Conservation (phyloP, 2,113 vertebrate genomes). For the Mystacornis crossleyi region DNA sequence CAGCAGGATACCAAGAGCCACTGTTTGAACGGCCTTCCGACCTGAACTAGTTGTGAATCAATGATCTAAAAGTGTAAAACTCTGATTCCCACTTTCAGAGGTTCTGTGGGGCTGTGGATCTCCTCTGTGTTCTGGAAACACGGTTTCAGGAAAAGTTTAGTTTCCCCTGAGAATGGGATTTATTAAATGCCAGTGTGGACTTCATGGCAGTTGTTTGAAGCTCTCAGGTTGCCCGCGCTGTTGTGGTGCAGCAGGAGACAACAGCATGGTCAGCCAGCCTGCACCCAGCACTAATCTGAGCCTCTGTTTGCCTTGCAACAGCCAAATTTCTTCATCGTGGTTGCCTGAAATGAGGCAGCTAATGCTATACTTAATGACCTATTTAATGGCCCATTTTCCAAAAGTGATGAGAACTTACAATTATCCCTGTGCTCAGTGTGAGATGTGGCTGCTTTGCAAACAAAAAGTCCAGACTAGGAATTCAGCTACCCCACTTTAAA, state of each 20-base stretch:
- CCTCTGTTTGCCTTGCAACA: conserved; percentile 7
- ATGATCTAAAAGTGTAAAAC: not conserved
- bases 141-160: not conserved
- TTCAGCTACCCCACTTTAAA: not conserved
- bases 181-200: not conserved
- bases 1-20: not conserved
- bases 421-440: not conserved
- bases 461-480: not conserved
- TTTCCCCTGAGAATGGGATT: not conserved
- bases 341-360: conserved; percentile 32
- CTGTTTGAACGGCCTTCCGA: not conserved
- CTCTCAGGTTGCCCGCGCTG: not conserved
- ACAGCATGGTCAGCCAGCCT: not conserved
- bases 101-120: not conserved
- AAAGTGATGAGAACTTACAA: conserved; percentile 25
- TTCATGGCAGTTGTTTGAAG: not conserved
- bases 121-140: not conserved
- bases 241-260: not conserved
- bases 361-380: conserved; percentile 41
- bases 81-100: not conserved
- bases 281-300: not conserved
- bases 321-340: not conserved
- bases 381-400: conserved; percentile 52
- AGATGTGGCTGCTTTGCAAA: not conserved
- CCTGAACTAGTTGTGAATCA: not conserved